Base-by-base conservation (phyloP, 2,888 invertebrate genomes). In the Rhopalosiphum nymphaeae region DNA sequence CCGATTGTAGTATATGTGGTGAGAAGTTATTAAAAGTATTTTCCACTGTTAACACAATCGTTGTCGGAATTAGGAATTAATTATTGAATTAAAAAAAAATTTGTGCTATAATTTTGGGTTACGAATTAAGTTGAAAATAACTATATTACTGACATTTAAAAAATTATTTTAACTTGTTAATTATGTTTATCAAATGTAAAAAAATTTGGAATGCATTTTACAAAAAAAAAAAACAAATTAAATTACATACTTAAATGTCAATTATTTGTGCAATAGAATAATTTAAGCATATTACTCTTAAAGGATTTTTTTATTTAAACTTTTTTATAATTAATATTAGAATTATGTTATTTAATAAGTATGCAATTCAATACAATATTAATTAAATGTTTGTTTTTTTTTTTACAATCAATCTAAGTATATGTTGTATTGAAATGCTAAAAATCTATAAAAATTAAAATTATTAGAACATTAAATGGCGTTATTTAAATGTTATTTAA, bases 291-390 rank as follows among this genome's bases (percentile, higher is more conserved):
- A 61, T 46, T 86, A 29, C 29, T 10, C 5, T 13, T 61, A 46
- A 49, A 49, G 16, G 49, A 42, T 87, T 57, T 91, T 87, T 87
- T 9, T 1, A 46, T 13, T 42, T 36, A 46, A 21, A 92, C 67
- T 92, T 53, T 67, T 67, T 88, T 42, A 29, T 26, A 10, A 11
- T 78, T 92, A 42, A 42, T 88, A 42, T 42, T 29, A 2, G 42
- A 92, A 67, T 92, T 53, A 92, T 92, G 29, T 53, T 87, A 78
- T 67, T 67, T 92, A 88, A 53, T 42, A 49, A 61, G 36, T 26
- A 85, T 56, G 29, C 29, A 21, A 25, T 5, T 56, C 7, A 84
- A 78, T 91, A 56, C 42, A 84, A 91, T 61, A 46, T 36, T 49
- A 36, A 86, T 91, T 86, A 46, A 46, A 86, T 61, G 3, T 1